Evolutionary conservation across 2,888 invertebrate genomes (phyloP).

Genomic region (Schrankia costaestrigalis): DNA sequence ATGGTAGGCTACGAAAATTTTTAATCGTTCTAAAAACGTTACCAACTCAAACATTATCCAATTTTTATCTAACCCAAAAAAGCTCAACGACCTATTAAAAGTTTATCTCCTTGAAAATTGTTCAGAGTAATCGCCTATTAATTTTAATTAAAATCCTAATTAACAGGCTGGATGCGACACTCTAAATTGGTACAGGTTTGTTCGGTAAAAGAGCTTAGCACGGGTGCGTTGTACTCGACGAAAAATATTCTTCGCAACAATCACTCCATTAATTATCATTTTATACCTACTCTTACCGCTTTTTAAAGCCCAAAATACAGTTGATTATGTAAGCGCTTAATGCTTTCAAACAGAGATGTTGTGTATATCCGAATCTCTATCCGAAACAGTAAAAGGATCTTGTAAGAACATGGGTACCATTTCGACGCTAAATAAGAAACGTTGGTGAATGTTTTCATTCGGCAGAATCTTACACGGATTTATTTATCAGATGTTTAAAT

Average conservation of each 20-base stretch:
- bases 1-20: too few relatives aligned
- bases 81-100: constrained; percentile 34
- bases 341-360: constrained; percentile 34
- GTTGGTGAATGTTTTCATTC: too few relatives aligned
- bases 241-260: constrained; percentile 58
- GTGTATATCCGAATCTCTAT: too few relatives aligned
- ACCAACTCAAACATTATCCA: too few relatives aligned
- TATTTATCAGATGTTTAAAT: too few relatives aligned
- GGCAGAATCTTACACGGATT: too few relatives aligned
- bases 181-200: constrained; percentile 62
- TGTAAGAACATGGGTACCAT: too few relatives aligned
- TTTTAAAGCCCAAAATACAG: constrained; percentile 45
- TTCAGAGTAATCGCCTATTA: constrained; percentile 65
- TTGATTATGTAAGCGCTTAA: constrained; percentile 58
- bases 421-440: too few relatives aligned
- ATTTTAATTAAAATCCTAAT: constrained; percentile 75
- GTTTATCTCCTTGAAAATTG: constrained; percentile 53
- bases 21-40: too few relatives aligned
- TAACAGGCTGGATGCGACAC: constrained; percentile 58
- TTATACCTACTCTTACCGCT: constrained; percentile 41
- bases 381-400: too few relatives aligned
- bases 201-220: constrained; percentile 59
- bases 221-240: constrained; percentile 29
- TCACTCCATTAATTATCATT: constrained; percentile 67
- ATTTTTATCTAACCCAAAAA: constrained; percentile 24